Conservation (phyloP, 2,113 vertebrate species). For the Corythaixoides concolor region DNA sequence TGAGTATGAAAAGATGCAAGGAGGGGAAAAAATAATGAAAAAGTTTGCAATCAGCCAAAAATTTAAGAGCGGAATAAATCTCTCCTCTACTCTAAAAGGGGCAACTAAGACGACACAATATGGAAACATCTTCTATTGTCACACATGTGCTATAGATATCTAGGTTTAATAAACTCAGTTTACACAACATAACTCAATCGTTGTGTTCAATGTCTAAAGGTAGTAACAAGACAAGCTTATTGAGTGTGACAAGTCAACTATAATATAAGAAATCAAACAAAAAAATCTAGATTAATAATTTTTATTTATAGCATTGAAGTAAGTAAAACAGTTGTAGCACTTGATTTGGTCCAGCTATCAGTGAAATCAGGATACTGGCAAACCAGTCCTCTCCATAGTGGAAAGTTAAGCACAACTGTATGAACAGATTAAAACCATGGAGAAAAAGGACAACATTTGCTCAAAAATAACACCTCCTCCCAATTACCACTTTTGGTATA, state of each 20-base stretch:
- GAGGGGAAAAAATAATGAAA: neutral
- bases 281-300: neutral
- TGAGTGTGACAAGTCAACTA: neutral
- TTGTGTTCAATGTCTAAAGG: neutral
- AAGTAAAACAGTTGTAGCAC: neutral
- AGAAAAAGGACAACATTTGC: neutral
- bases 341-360: neutral
- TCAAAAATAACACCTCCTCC: neutral
- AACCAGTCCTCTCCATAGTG: neutral
- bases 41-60: neutral
- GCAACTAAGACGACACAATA: neutral
- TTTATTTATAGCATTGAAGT: neutral
- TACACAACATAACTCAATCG: neutral
- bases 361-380: neutral
- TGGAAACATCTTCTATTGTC: neutral
- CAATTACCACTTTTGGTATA: neutral
- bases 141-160: fast-evolving
- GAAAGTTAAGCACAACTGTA: neutral
- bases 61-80: neutral
- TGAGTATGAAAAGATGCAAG: neutral
- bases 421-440: neutral
- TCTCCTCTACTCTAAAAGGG: neutral
- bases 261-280: neutral
- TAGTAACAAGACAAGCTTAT: neutral
- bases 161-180: neutral